These are phyloP conservation scores for Heliconius hewitsoni DNA, from an alignment of 1,140 invertebrate species.

Conservation along the genomic window DNA sequence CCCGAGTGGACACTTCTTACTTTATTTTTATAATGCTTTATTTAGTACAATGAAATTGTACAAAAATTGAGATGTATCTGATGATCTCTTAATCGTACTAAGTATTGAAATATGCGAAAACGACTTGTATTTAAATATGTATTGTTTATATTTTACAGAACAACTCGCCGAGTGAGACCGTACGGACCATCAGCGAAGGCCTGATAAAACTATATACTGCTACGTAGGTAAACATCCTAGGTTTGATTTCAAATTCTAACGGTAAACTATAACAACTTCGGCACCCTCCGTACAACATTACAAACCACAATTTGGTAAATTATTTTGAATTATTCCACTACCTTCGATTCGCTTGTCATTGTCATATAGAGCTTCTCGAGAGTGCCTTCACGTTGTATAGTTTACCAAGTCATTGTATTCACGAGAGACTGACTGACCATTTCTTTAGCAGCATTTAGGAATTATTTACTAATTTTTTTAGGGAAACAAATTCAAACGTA, in stretches of 20 bases:
- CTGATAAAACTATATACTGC: slow-evolving; percentile 52
- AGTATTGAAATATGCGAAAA: no score
- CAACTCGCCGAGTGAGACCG: slow-evolving; percentile 60
- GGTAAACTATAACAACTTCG: slow-evolving; percentile 48
- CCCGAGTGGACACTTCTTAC: no score
- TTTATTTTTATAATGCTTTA: no score
- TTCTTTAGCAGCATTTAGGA: slow-evolving; percentile 78
- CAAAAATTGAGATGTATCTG: no score
- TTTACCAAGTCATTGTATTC: slow-evolving; percentile 60
- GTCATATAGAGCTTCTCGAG: slow-evolving; percentile 24
- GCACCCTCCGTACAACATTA: slow-evolving; percentile 34
- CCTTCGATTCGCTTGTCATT: neutral
- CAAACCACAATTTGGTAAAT: neutral
- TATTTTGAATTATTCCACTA: neutral
- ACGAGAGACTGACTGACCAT: slow-evolving; percentile 70
- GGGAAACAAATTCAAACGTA: slow-evolving; percentile 12
- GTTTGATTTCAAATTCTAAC: slow-evolving; percentile 64
- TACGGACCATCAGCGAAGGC: slow-evolving; percentile 39
- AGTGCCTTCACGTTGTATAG: slow-evolving; percentile 43
- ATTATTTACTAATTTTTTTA: slow-evolving; percentile 59
- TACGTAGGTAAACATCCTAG: slow-evolving; percentile 62
- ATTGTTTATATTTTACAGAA: slow-evolving; percentile 53
- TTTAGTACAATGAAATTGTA: no score
- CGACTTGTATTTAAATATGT: neutral
- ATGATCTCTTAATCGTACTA: no score